Evolutionary conservation across 2,888 invertebrate species (phyloP).

Genomic region (Seira ritae): DNA sequence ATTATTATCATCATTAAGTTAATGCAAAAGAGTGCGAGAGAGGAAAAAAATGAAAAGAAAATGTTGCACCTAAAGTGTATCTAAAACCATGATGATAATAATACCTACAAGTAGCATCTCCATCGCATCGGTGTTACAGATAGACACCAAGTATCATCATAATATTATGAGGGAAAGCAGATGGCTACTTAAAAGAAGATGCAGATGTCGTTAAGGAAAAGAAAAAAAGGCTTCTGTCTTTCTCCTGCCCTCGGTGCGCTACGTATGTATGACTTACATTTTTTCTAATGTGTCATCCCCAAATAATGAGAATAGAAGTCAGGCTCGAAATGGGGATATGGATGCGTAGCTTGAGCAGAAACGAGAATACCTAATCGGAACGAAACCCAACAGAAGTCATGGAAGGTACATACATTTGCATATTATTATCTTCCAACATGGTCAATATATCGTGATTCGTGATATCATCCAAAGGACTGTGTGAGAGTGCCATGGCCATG

Average conservation of each 20-base stretch:
- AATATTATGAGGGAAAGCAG: slow-evolving; percentile 52
- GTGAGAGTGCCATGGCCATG: background rate
- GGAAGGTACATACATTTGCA: too few relatives aligned
- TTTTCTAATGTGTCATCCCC: slow-evolving; percentile 3
- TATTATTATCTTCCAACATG: too few relatives aligned
- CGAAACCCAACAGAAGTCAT: too few relatives aligned
- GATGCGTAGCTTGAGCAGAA: too few relatives aligned
- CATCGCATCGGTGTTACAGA: background rate
- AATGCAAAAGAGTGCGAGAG: slow-evolving; percentile 44
- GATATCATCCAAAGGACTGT: too few relatives aligned
- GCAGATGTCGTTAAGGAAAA: slow-evolving; percentile 6
- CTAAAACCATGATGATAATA: background rate
- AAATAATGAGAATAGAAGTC: background rate
- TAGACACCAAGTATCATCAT: background rate
- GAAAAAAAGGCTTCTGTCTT: background rate
- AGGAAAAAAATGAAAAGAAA: slow-evolving; percentile 21
- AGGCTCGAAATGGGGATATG: too few relatives aligned
- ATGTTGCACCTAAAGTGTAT: background rate
- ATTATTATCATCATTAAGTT: slow-evolving; percentile 62
- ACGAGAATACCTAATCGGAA: too few relatives aligned
- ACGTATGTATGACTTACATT: slow-evolving; percentile 6
- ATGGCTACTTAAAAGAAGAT: slow-evolving; percentile 50
- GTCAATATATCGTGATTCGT: too few relatives aligned
- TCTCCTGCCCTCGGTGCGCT: background rate
- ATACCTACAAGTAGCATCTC: background rate